Evolutionary conservation across 2,888 invertebrate genomes (phyloP), one percentile per base, ranked within the genome.

Genomic region (Carcina quercana): DNA sequence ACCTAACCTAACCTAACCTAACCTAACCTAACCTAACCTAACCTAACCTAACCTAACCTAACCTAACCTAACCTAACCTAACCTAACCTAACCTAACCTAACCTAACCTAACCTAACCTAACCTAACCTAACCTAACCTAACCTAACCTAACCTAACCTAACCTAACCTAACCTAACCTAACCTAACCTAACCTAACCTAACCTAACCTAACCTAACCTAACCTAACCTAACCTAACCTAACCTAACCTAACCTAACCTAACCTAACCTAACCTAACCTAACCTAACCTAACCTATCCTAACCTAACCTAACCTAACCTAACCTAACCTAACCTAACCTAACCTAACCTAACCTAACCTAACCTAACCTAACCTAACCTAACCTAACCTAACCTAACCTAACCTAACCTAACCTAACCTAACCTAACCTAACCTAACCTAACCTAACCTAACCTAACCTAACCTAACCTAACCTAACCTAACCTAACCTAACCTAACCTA

Each of bases 221-320:
- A 36, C 35, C 35, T 32, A 36, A 36, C 35, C 35, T 32, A 36
- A 31, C 35, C 32, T 36, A 37, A 30, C 30, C 37, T 30, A 30
- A 32, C 32, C 32, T 30, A 33, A 33, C 33, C 32, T 33, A 33
- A 33, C 37, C 37, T 34, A 37, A 37, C 37, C 37, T 34, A 37
- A 37, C 37, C 37, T 34, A 37, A 37, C 37, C 37, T 31, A 37
- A 37, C 37, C 37, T 34, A 37, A 37, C 37, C 37, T 31, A 37
- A 37, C 37, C 37, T 31, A 37, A 30, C 37, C 37, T 28, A 28
- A 31, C 28, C 32, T 21, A n/a, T n/a, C n/a, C n/a, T n/a, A n/a
- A n/a, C n/a, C n/a, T n/a, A n/a, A n/a, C n/a, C n/a, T n/a, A n/a
- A n/a, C n/a, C n/a, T n/a, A n/a, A n/a, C n/a, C n/a, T n/a, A n/a